Evolutionary conservation across 2,797 vertebrate species (phyloP), one percentile per base, ranked within the genome.

Genomic region (Cyclopterus lumpus): DNA sequence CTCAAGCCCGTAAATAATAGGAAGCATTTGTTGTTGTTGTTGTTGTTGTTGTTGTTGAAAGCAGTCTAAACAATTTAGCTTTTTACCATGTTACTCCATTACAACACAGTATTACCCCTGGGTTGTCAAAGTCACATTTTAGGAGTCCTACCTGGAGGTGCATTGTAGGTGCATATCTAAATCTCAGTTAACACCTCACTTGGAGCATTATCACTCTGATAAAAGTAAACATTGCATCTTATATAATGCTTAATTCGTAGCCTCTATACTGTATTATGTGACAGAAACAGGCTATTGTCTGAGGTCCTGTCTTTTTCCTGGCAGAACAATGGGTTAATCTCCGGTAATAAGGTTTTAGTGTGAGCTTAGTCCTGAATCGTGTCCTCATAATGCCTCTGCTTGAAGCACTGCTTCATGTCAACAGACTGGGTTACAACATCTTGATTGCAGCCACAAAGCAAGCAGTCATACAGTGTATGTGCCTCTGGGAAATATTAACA

Each of bases 211-310:
- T 67, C 32, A 44, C 44, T 48, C 26, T 1, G 22, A 70, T 48
- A 46, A 22, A 62, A 61, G 26, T 48, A 46, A 42, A 18, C 48
- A 22, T 64, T 64, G 22, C 44, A 22, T 49, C 53, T 73, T 16
- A 60, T 24, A 32, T 61, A 46, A 68, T 57, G 42, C 20, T 46
- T 77, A 26, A 74, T 80, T 68, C 69, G 28, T 34, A 53, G 16
- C 42, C 28, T 62, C n/a, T 63, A 16, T 40, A 3, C 58, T 46
- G 34, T 46, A 77, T 63, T 30, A 36, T 46, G 49, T 68, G 48
- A 77, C 34, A 59, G 42, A 22, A 75, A 62, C 26, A 42, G 24
- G 46, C 26, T 20, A 70, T 59, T 59, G 49, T 82, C 34, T 49
- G 46, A 44, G 30, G 48, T 16, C 8, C 30, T 42, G 36, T 8